These are phyloP conservation scores for Neolamprologus modestus DNA, from an alignment of 2,113 vertebrate species.

Conservation along the genomic window DNA sequence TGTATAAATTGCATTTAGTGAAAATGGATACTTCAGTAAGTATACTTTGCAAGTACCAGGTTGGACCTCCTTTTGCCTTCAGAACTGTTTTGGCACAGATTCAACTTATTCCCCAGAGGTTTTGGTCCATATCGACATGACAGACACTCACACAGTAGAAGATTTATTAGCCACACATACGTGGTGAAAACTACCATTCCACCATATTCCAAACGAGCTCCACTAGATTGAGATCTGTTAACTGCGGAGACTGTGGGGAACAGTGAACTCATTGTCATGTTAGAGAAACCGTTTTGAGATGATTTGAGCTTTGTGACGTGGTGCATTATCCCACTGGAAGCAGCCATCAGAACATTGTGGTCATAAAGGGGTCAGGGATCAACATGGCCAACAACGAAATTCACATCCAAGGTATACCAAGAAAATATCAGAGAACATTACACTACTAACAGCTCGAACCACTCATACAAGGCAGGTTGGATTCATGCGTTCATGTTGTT, in stretches of 20 bases:
- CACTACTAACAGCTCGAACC: background rate
- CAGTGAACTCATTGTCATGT: background rate
- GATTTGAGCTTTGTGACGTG: background rate
- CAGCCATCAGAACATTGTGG: background rate
- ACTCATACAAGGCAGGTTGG: background rate
- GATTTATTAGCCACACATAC: background rate
- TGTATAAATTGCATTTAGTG: background rate
- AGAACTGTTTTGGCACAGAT: background rate
- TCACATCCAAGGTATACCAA: background rate
- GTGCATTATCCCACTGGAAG: background rate
- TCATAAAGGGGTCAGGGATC: background rate
- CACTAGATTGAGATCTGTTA: background rate
- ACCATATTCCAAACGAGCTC: background rate
- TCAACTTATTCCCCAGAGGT: background rate
- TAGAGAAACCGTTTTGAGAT: background rate
- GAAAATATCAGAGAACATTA: background rate
- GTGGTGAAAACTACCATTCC: background rate
- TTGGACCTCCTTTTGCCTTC: too few relatives aligned
- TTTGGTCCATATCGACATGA: background rate
- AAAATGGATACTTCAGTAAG: background rate
- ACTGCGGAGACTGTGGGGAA: background rate
- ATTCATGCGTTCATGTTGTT: background rate
- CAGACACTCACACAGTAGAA: background rate
- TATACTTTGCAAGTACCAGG: background rate
- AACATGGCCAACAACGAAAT: background rate